Evolutionary conservation across 1,140 invertebrate species (phyloP), one percentile per base, ranked within the genome.

Genomic region (Leguminivora glycinivorella): DNA sequence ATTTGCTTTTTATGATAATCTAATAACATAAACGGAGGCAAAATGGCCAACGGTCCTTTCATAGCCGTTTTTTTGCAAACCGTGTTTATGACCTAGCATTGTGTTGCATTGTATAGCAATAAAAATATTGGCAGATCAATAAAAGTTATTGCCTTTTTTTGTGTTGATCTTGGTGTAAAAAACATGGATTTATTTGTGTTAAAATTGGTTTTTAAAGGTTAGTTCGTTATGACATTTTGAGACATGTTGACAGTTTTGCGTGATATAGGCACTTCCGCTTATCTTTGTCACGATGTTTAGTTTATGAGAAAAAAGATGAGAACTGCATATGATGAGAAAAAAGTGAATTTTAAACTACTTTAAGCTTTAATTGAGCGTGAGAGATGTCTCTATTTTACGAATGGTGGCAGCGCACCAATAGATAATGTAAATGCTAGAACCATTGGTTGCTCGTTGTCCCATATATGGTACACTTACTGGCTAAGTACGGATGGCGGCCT

Each of bases 121-220:
- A 52, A 52, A 52, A 52, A 52, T 52, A 52, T 52, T 52, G 47
- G 47, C 19, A 52, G 47, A 52, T 52, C 47, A 22, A 52, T 52
- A 52, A 52, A 52, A 52, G 47, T 52, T 52, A 52, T 52, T 52
- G 19, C 47, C 19, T 40, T 58, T 38, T 68, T 72, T 68, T 72
- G 31, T 72, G 7, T 38, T 38, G 34, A 38, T 58, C 40, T n/a
- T 69, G 71, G 69, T 73, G 58, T 70, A 47, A 24, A 12, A n/a
- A 68, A 73, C 72, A 73, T 68, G 56, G 24, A 26, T 29, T 43
- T 19, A 38, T 56, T 68, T 69, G 17, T 56, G 14, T 63, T 52
- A 52, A 9, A 10, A 52, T 52, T 52, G 43, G 10, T 38, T 43
- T 12, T 52, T 22, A 9, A 52, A 52, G 19, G 6, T 52, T 52